A percentile compares a stretch with the other conserved stretches of the same genome.
phyloP scores from a whole-genome alignment of 1,140 invertebrate species.

The Chionoecetes opilio region DNA sequence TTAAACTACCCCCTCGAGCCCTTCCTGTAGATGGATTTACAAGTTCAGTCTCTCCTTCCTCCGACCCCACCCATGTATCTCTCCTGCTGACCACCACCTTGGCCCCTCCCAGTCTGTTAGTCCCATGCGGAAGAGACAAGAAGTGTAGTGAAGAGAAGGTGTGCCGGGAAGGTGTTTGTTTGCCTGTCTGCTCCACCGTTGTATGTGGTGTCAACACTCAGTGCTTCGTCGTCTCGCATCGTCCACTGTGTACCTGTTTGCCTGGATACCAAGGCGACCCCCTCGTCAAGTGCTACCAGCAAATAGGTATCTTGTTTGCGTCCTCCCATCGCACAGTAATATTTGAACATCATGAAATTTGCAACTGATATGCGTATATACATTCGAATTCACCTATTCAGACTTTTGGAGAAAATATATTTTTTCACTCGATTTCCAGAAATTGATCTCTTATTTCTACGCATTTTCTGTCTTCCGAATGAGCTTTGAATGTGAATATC shows the following conservation, averaged over 20 bases:
- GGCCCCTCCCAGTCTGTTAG: neutral
- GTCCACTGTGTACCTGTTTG: slow-evolving; percentile 90
- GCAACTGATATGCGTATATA: neutral
- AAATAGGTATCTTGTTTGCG: slow-evolving; percentile 44
- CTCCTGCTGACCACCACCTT: neutral
- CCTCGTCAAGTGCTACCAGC: slow-evolving; percentile 80
- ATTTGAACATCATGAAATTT: neutral
- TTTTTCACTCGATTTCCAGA: neutral
- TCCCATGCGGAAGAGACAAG: neutral
- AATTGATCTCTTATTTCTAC: slow-evolving; percentile 44
- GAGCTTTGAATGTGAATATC: neutral
- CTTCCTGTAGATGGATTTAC: too few species aligned
- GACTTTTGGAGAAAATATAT: slow-evolving; percentile 47
- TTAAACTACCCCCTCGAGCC: too few species aligned
- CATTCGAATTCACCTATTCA: neutral
- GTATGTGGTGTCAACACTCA: slow-evolving; percentile 91
- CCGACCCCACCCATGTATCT: neutral
- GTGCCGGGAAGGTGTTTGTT: slow-evolving; percentile 65
- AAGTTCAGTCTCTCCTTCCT: neutral
- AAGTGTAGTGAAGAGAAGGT: slow-evolving; percentile 58
- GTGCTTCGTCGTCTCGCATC: slow-evolving; percentile 89
- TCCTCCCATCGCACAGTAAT: neutral
- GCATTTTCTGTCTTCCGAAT: slow-evolving; percentile 40
- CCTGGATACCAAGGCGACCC: slow-evolving; percentile 83
- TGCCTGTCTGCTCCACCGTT: slow-evolving; percentile 62